A percentile compares a stretch with the other conserved stretches of the same genome.
phyloP scores from a whole-genome alignment of 2,888 invertebrate genomes.

The Diarsia dahlii region DNA sequence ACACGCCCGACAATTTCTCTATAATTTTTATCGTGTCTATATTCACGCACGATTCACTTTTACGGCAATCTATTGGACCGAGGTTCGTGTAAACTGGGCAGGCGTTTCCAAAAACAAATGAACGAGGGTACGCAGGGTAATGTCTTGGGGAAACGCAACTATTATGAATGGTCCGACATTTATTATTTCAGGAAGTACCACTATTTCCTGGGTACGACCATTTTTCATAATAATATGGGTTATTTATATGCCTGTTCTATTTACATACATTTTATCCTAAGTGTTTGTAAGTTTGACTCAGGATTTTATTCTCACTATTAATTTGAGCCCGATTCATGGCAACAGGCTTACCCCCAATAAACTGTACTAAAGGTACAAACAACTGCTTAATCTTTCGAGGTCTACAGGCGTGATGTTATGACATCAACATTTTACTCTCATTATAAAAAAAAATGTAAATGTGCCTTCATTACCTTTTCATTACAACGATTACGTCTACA shows the following conservation, averaged over 20 bases:
- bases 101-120: slow-evolving; percentile 34
- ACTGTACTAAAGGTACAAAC: background rate
- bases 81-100: slow-evolving; percentile 28
- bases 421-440: no score
- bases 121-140: slow-evolving; percentile 31
- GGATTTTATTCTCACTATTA: background rate
- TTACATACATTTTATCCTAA: background rate
- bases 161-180: slow-evolving; percentile 48
- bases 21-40: slow-evolving; percentile 33
- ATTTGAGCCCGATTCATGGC: background rate
- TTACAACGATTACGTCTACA: background rate
- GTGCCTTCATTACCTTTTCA: no score
- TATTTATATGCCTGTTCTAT: slow-evolving; percentile 31
- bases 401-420: background rate
- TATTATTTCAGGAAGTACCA: slow-evolving; percentile 45
- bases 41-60: slow-evolving; percentile 44
- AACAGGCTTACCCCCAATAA: background rate
- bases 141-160: slow-evolving; percentile 39
- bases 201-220: slow-evolving; percentile 24
- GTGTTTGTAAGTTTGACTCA: background rate
- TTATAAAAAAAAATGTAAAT: background rate
- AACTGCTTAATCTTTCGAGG: background rate
- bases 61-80: slow-evolving; percentile 33
- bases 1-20: background rate
- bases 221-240: slow-evolving; percentile 43